Conservation (phyloP, 2,888 invertebrate species). For the Chaitophorus viminalis region DNA sequence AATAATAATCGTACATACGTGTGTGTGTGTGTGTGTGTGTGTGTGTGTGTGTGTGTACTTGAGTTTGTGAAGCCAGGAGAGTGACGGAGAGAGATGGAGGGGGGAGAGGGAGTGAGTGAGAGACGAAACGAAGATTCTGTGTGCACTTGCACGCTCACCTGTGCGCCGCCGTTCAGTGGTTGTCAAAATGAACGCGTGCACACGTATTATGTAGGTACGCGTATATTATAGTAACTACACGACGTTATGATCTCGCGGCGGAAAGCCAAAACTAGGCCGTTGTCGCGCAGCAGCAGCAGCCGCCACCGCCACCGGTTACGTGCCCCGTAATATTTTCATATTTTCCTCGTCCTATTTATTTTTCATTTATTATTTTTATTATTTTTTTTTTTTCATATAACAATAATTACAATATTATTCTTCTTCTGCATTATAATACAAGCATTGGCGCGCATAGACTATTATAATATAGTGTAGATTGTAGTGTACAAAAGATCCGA, state of each 20-base stretch:
- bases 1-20: neutral
- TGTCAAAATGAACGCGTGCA: constrained; percentile 31
- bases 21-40: too few species aligned
- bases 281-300: neutral
- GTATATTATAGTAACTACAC: constrained; percentile 35
- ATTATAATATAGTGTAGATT: too few species aligned
- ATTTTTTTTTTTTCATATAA: neutral
- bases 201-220: neutral
- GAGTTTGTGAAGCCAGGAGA: neutral
- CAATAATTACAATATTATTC: neutral
- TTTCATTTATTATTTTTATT: too few species aligned
- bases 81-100: neutral
- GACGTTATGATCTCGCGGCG: constrained; percentile 27
- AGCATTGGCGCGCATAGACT: neutral
- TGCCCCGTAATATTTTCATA: neutral
- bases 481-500: constrained; percentile 31
- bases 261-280: constrained; percentile 30
- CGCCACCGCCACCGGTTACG: neutral
- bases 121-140: neutral
- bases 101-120: neutral
- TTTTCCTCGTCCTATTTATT: constrained; percentile 38
- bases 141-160: neutral
- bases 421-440: neutral
- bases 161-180: constrained; percentile 51
- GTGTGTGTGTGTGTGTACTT: neutral